Percentiles rank a stretch among this genome's conserved stretches.
Conservation (phyloP, 2,113 vertebrate species). For the Ornithorhynchus anatinus region DNA sequence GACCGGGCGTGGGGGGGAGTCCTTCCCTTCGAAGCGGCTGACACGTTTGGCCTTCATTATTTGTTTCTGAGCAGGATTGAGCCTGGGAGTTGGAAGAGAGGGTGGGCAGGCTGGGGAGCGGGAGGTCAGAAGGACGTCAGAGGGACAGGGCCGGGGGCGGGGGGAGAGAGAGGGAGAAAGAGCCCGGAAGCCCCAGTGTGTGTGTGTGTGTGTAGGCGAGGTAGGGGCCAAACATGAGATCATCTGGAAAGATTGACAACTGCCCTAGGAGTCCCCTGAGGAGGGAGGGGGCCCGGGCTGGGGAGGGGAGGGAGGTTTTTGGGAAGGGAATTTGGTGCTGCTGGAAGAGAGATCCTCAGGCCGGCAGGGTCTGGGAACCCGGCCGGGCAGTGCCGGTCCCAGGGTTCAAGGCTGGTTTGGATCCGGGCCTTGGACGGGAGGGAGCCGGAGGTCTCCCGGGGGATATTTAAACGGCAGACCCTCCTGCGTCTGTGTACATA, state of each 20-base stretch:
- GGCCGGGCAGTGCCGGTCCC: neutral
- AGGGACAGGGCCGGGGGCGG: neutral
- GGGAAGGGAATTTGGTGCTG: neutral
- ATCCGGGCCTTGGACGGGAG: accelerated
- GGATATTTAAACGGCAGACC: no score
- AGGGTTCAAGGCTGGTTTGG: neutral
- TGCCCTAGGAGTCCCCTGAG: neutral
- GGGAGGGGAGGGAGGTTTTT: neutral
- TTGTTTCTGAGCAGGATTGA: conserved; percentile 53
- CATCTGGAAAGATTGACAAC: conserved; percentile 43
- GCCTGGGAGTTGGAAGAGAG: conserved; percentile 30
- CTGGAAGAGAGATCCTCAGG: neutral
- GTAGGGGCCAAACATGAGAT: conserved; percentile 68
- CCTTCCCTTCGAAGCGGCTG: conserved; percentile 65
- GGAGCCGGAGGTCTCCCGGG: neutral
- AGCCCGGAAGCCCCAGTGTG: conserved; percentile 3
- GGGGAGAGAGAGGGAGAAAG: conserved; percentile 27
- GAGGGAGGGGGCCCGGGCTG: neutral
- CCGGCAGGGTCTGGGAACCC: neutral
- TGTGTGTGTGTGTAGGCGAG: neutral
- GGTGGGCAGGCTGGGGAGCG: neutral
- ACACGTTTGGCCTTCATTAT: conserved; percentile 61
- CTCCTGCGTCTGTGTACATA: neutral
- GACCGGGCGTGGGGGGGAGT: neutral
- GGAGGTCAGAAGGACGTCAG: neutral